Percentiles rank a stretch among this genome's conserved stretches.
Conservation (phyloP, 2,888 invertebrate species). For the Conus canariensis region DNA sequence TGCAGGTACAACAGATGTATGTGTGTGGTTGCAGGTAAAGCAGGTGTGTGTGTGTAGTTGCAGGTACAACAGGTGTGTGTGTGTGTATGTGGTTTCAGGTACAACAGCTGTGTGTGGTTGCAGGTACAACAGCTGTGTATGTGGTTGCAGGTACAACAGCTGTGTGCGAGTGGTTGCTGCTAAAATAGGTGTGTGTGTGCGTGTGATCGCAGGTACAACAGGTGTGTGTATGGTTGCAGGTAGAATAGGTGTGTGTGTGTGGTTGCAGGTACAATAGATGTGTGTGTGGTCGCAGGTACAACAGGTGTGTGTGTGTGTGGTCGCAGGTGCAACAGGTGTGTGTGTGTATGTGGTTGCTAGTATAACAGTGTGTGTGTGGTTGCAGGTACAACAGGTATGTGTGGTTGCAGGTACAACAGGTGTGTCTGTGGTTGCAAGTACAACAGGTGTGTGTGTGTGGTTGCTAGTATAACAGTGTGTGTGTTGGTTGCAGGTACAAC, state of each 20-base stretch:
- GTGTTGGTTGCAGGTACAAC: background rate
- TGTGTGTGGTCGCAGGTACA: background rate
- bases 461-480: background rate
- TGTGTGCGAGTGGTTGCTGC: too few relatives aligned
- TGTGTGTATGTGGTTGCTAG: background rate
- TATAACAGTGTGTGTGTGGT: background rate
- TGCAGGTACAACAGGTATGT: background rate
- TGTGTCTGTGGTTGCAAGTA: background rate
- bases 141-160: conserved; percentile 38
- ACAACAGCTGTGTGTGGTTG: background rate
- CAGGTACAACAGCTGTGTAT: too few relatives aligned
- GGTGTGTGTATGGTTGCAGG: background rate
- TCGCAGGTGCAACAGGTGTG: background rate
- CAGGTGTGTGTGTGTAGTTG: background rate
- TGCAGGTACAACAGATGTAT: too few relatives aligned
- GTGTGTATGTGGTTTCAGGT: background rate
- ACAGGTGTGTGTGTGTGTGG: background rate
- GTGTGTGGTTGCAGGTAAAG: too few relatives aligned
- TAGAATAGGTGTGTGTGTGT: background rate
- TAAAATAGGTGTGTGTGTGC: background rate
- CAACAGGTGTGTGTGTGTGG: too few relatives aligned
- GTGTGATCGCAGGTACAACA: too few relatives aligned
- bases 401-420: background rate
- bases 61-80: background rate
- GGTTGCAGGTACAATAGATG: too few relatives aligned